These are phyloP conservation scores for Muntiacus reevesi DNA, from an alignment of 2,113 vertebrate genomes.

Conservation along the genomic window DNA sequence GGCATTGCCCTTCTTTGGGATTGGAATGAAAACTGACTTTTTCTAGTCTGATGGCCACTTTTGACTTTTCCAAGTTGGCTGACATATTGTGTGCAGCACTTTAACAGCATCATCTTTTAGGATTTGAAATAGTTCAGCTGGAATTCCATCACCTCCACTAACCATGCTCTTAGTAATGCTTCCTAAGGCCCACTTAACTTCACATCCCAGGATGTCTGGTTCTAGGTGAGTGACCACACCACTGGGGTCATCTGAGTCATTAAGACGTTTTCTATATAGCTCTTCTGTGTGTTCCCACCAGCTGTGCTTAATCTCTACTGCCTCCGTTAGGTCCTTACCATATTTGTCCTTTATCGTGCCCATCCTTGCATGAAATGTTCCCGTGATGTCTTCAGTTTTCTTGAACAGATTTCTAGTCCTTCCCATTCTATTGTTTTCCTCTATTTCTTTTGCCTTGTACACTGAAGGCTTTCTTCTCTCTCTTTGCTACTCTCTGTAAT, in stretches of 20 bases:
- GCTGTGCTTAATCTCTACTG: neutral
- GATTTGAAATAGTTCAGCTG: neutral
- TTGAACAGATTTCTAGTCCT: neutral
- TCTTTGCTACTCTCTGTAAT: neutral
- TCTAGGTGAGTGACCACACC: neutral
- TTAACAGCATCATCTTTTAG: neutral
- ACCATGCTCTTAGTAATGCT: neutral
- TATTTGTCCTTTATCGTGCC: neutral
- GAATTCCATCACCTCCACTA: neutral
- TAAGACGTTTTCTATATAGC: neutral
- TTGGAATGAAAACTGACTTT: neutral
- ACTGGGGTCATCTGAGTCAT: neutral
- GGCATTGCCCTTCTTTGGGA: neutral
- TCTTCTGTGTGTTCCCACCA: neutral
- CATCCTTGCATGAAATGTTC: neutral
- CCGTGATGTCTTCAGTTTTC: neutral
- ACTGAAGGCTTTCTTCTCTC: neutral
- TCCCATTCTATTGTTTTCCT: neutral
- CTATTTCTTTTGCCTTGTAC: neutral
- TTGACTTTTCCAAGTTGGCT: neutral
- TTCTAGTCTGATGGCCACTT: neutral
- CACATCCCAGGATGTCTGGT: neutral
- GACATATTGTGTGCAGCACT: neutral
- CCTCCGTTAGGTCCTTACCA: neutral
- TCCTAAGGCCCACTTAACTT: neutral